Conservation (phyloP, 2,888 invertebrate genomes). For the Drosophila lacicola region DNA sequence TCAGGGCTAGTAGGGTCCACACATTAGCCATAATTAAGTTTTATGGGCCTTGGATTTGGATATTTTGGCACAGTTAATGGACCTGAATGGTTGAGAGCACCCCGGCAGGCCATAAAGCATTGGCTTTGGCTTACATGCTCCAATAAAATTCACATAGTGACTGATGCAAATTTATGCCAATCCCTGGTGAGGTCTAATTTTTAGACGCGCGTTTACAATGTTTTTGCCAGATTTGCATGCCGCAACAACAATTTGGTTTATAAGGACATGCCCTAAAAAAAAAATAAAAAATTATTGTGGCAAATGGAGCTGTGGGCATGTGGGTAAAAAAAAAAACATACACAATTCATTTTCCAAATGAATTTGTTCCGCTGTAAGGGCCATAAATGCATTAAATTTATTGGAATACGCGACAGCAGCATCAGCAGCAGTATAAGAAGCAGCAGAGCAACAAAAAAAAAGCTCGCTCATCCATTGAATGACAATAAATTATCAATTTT, state of each 20-base stretch:
- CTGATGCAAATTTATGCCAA: constrained; percentile 79
- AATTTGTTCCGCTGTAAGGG: constrained; percentile 81
- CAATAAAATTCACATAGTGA: constrained; percentile 64
- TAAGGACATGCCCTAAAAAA: constrained; percentile 45
- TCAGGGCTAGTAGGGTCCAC: constrained; percentile 7
- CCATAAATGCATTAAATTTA: constrained; percentile 82
- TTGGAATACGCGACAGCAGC: constrained; percentile 61
- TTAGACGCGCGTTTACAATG: constrained; percentile 72
- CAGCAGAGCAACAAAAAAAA: constrained; percentile 25
- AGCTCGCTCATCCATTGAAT: constrained; percentile 73
- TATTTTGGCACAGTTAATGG: constrained; percentile 75
- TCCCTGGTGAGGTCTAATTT: constrained; percentile 62
- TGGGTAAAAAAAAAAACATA: constrained; percentile 36
- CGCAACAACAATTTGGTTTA: constrained; percentile 51
- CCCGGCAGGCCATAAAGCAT: constrained; percentile 69
- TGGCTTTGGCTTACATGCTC: constrained; percentile 51
- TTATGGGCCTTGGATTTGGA: constrained; percentile 76
- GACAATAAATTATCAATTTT: constrained; percentile 83
- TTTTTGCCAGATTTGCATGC: constrained; percentile 69
- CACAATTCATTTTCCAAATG: constrained; percentile 81
- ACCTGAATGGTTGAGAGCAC: constrained; percentile 41
- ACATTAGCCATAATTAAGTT: constrained; percentile 74
- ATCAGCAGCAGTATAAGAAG: constrained; percentile 39
- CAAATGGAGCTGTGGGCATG: constrained; percentile 29
- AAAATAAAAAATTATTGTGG: constrained; percentile 28